These are phyloP conservation scores for Galbula dea DNA, from an alignment of 2,113 vertebrate genomes.

Conservation along the genomic window DNA sequence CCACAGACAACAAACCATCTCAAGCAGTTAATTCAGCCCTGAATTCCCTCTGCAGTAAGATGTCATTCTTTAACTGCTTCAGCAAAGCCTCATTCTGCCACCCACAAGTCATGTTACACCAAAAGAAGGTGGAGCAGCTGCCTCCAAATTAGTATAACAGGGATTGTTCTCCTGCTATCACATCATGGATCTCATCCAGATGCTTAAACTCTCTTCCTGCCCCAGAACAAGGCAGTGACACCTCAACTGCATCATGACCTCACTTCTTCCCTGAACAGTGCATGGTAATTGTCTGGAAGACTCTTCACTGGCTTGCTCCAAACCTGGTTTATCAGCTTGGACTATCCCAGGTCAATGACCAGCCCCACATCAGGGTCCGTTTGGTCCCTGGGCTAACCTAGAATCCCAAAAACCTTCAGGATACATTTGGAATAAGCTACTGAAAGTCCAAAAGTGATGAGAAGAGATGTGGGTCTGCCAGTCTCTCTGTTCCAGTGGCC, in stretches of 20 bases:
- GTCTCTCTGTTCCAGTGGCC: rapidly evolving
- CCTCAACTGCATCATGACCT: background rate
- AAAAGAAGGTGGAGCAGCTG: background rate
- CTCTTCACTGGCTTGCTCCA: background rate
- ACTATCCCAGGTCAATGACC: background rate
- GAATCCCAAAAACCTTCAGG: background rate
- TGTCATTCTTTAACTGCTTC: background rate
- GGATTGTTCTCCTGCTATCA: background rate
- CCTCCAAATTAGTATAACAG: background rate
- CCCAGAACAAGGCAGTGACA: background rate
- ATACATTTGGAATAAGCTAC: background rate
- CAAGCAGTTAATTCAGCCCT: background rate
- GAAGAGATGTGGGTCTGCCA: background rate
- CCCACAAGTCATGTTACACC: background rate
- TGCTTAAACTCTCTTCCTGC: background rate
- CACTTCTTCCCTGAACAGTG: background rate
- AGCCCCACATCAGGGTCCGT: background rate
- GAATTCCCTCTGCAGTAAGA: background rate
- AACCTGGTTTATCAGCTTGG: background rate
- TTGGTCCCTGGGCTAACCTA: background rate
- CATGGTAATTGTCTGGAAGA: background rate
- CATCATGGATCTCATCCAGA: background rate
- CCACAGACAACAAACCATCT: background rate
- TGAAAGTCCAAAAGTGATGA: background rate
- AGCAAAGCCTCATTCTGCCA: background rate